Base-by-base conservation (phyloP, 2,113 vertebrate species). In the Cyprinodon brontotheroides region DNA sequence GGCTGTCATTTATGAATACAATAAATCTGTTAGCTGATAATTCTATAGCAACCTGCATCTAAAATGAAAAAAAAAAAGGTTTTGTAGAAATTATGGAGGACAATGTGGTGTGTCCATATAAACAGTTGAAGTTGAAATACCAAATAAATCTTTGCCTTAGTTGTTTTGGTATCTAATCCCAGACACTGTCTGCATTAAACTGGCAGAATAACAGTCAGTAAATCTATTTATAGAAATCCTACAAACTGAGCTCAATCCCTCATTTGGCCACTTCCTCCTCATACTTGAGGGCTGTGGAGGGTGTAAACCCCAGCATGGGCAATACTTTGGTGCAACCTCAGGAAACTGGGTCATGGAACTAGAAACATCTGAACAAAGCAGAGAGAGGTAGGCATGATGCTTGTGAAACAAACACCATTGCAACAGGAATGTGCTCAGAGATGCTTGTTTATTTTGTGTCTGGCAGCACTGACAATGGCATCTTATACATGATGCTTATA, bases 301-400 rank as follows among this genome's bases (percentile, higher is more conserved):
- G 77, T 80, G 78, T 77, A 77, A 89, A 87, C 74, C 72, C 75
- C 78, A 77, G 74, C 50, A 45, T n/a, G 73, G 74, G 81, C 79
- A 69, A 84, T 83, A 81, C 92, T 92, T 91, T 86, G 79, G 84
- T 83, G 68, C 62, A 83, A 91, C 89, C 91, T 86, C 88, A 88
- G 82, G 83, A 87, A 89, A 89, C 78, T 77, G 67, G 81, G 83
- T 87, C 81, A 86, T 74, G 41, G 60, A 36, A 29, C 77, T 48
- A 64, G 73, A 84, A 41, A 45, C 76, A 83, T 84, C 65, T 76
- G 86, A 79, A 81, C 66, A 86, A 87, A 87, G 78, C 72, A 86
- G 53, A 67, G 47, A 40, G 66, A 83, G 76, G 82, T 86, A 62
- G 76, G 78, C 70, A 38, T 53, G 72, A 73, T 48, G 74, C 76